Evolutionary conservation across 2,797 vertebrate species (phyloP), one percentile per base, ranked within the genome.

Genomic region (Gymnocypris eckloni): DNA sequence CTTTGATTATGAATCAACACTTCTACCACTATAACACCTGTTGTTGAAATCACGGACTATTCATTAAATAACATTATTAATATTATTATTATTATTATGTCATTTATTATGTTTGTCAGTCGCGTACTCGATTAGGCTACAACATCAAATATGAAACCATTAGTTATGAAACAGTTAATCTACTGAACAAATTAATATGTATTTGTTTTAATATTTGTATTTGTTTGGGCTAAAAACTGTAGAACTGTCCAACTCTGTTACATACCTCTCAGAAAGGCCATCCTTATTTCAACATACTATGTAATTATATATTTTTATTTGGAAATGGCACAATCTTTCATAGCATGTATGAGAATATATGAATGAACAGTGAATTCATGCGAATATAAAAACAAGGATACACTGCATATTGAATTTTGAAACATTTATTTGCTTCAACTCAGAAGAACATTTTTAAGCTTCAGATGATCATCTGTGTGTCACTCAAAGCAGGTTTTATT

Each of bases 361-460:
- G 8, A 50, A 50, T 50, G 48, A 50, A 6, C 48, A 16, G 41
- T 45, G 22, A 72, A 52, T 33, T 22, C 11, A 16, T n/a, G 9
- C 1, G 33, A 28, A 41, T 67, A 39, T 52, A 10, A 75, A 66
- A 75, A 50, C 6, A 76, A 67, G 0, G 1, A 52, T 22, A 64
- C 25, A 50, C 7, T 12, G 13, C 67, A 73, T 54, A 64, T 54
- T 79, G 37, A 80, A 67, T 77, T 5, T 0, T 61, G 16, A 86
- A 2, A 78, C 11, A 6, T 87, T 80, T 87, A 84, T 84, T 87
- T 84, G 59, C 39, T 81, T 87, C 1, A 25, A 70, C 61, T 67
- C 48, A 76, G 39, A 87, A 73, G 16, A 61, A 61, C 76, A 79
- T 52, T 85, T 61, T 10, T 3, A 80, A 76, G 48, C 72, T 22